phyloP scores from a whole-genome alignment of 2,888 invertebrate genomes.

The Crepidodera aurea region DNA sequence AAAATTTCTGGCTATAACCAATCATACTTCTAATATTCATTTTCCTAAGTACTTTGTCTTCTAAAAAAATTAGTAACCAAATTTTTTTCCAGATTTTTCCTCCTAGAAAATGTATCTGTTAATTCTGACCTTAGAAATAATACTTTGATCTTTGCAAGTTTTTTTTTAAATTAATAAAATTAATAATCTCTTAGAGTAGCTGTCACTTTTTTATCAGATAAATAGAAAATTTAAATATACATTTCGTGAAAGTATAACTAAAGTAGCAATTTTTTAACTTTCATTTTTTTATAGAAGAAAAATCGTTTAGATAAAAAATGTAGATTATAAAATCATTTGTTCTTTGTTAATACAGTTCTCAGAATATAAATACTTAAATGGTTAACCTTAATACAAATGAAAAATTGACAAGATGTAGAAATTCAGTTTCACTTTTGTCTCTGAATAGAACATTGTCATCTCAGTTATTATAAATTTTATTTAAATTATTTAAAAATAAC shows the following conservation, averaged over 20 bases:
- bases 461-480: background rate
- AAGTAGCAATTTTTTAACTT: constrained; percentile 5
- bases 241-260: constrained; percentile 10
- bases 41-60: no score
- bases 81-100: no score
- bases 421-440: constrained; percentile 9
- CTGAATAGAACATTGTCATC: constrained; percentile 2
- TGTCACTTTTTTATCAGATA: constrained; percentile 1
- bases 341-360: constrained; percentile 10
- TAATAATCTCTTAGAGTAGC: no score
- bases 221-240: constrained; percentile 9
- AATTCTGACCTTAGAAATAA: no score
- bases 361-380: constrained; percentile 8
- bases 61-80: no score
- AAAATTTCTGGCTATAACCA: no score
- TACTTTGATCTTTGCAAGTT: no score
- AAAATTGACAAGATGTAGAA: constrained; percentile 5
- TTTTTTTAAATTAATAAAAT: no score
- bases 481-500: background rate
- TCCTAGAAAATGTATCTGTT: no score
- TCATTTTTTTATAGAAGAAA: constrained; percentile 15
- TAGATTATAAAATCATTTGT: constrained; percentile 13
- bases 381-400: constrained; percentile 3
- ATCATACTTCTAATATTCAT: no score
- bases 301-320: constrained; percentile 4